phyloP scores from a whole-genome alignment of 2,797 vertebrate species.

The Cyclura pinguis region DNA sequence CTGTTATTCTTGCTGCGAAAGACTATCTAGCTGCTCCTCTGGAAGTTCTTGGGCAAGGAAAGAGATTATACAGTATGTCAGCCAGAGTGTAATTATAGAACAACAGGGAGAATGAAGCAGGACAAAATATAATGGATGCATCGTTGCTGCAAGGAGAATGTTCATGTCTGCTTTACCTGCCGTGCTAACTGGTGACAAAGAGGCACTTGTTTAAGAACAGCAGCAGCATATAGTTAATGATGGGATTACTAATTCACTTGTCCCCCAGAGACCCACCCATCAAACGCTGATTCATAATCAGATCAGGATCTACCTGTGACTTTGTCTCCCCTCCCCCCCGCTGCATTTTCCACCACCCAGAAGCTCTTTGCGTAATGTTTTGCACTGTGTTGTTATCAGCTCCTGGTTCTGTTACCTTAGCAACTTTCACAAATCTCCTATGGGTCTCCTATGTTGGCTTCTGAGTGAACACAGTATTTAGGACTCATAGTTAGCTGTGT shows the following conservation, averaged over 20 bases:
- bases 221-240: not conserved
- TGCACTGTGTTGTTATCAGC: not conserved
- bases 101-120: not conserved
- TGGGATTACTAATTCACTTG: not conserved
- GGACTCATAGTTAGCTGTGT: not conserved
- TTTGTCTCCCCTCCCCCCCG: not conserved
- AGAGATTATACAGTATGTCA: rapidly evolving
- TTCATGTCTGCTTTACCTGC: not conserved
- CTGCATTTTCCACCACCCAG: not conserved
- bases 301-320: not conserved
- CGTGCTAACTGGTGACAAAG: not conserved
- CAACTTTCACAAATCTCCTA: not conserved
- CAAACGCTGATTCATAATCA: not conserved
- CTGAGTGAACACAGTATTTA: not conserved
- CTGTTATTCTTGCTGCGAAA: not conserved
- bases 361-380: not conserved
- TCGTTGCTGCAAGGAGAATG: not conserved
- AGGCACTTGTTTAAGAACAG: not conserved
- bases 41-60: rapidly evolving
- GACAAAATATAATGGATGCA: not conserved
- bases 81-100: rapidly evolving
- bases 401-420: conserved; percentile 4
- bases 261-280: not conserved
- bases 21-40: not conserved
- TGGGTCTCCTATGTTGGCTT: not conserved